Evolutionary conservation across 2,113 vertebrate genomes (phyloP).

Genomic region (Tenrec ecaudatus): DNA sequence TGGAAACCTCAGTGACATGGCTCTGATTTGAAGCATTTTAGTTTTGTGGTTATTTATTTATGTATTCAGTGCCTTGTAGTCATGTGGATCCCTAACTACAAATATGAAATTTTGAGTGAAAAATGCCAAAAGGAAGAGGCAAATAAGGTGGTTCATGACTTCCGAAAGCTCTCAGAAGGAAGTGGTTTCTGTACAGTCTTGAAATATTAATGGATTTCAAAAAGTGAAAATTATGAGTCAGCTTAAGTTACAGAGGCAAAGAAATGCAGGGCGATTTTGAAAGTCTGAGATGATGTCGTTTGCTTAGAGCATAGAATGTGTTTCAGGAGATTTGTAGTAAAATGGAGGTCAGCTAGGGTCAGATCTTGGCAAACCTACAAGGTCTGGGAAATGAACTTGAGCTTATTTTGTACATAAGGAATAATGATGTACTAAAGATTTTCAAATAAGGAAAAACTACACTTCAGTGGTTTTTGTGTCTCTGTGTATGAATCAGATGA

Average conservation of each 20-base stretch:
- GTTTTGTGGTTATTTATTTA: neutral
- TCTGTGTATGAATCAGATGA: neutral
- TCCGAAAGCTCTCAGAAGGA: neutral
- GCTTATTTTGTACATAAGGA: neutral
- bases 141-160: neutral
- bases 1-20: neutral
- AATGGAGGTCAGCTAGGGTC: neutral
- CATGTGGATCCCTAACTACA: neutral
- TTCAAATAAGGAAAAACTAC: neutral
- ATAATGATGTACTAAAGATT: neutral
- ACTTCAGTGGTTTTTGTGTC: neutral
- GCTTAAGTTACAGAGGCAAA: neutral
- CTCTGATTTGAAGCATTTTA: conserved; percentile 42
- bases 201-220: conserved; percentile 25
- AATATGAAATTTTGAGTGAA: conserved; percentile 13
- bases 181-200: neutral
- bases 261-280: neutral
- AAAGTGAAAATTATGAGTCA: conserved; percentile 20
- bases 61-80: neutral
- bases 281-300: neutral
- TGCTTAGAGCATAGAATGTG: neutral
- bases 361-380: neutral
- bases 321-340: conserved; percentile 28
- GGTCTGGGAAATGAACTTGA: neutral
- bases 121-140: neutral